These are phyloP conservation scores for Aspiorhynchus laticeps DNA, from an alignment of 2,113 vertebrate species.

Conservation along the genomic window DNA sequence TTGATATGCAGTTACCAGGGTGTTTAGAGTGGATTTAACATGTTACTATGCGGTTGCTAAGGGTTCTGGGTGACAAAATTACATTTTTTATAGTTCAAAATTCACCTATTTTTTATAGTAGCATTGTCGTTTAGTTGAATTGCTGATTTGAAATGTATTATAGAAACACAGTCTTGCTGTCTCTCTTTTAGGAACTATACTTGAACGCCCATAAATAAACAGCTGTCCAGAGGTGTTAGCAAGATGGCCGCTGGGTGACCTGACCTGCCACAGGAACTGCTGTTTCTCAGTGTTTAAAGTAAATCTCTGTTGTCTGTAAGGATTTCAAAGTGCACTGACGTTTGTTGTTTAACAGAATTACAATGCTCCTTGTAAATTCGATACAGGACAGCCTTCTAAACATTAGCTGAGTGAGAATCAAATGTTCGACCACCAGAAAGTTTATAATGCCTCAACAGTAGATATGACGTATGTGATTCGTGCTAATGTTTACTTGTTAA, in stretches of 20 bases:
- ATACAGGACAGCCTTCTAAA: conserved; percentile 38
- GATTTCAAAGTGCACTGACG: background rate
- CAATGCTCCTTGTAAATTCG: background rate
- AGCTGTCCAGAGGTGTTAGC: too few species aligned
- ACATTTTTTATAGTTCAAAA: background rate
- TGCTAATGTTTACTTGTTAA: conserved; percentile 55
- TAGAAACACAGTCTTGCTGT: background rate
- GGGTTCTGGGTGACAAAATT: background rate
- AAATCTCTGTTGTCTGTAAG: background rate
- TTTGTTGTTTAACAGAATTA: conserved; percentile 4
- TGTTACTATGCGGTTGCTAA: background rate
- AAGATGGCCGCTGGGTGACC: background rate
- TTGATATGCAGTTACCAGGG: background rate
- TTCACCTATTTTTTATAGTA: too few species aligned
- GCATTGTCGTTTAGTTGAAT: background rate
- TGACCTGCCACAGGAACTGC: background rate
- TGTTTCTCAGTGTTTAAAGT: background rate
- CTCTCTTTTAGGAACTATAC: background rate
- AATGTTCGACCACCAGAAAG: conserved; percentile 27
- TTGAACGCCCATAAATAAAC: background rate
- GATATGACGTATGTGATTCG: conserved; percentile 50
- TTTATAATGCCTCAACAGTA: conserved; percentile 32
- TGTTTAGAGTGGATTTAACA: background rate
- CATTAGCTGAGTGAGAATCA: conserved; percentile 46
- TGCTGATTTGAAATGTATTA: background rate